Percentiles rank a stretch among this genome's conserved stretches.
Conservation (phyloP, 2,888 invertebrate genomes). For the Drosophila multiciliata region DNA sequence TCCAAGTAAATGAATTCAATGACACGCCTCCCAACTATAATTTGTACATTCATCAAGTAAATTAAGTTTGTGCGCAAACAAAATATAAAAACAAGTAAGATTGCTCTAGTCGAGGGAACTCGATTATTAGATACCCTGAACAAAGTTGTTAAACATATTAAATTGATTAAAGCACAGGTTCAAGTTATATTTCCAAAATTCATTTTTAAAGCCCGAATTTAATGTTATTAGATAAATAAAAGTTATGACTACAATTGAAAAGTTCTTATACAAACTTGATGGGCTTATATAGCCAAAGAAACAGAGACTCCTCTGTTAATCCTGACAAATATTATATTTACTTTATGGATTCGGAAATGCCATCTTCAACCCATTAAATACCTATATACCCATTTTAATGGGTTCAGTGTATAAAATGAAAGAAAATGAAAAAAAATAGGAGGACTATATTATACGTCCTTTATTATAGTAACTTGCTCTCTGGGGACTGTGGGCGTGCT, state of each 20-base stretch:
- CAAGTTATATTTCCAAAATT: neutral
- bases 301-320: neutral
- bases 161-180: neutral
- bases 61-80: conserved; percentile 47
- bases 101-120: neutral
- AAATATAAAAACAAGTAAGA: conserved; percentile 1
- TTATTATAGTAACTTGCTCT: conserved; percentile 7
- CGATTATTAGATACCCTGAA: neutral
- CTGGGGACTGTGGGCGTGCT: conserved; percentile 18
- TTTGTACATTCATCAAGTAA: conserved; percentile 67
- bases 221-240: neutral
- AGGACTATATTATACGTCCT: conserved; percentile 40
- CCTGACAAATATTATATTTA: neutral
- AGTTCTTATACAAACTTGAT: neutral
- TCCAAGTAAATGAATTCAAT: conserved; percentile 57
- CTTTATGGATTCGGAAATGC: neutral
- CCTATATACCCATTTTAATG: neutral
- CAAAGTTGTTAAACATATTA: neutral
- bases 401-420: neutral
- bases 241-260: neutral
- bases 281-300: too few species aligned
- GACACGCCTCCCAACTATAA: conserved; percentile 39
- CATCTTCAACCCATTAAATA: neutral
- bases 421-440: neutral
- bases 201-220: neutral